These are phyloP conservation scores for Sphaerodactylus townsendi DNA, from an alignment of 2,113 vertebrate genomes.

Conservation along the genomic window DNA sequence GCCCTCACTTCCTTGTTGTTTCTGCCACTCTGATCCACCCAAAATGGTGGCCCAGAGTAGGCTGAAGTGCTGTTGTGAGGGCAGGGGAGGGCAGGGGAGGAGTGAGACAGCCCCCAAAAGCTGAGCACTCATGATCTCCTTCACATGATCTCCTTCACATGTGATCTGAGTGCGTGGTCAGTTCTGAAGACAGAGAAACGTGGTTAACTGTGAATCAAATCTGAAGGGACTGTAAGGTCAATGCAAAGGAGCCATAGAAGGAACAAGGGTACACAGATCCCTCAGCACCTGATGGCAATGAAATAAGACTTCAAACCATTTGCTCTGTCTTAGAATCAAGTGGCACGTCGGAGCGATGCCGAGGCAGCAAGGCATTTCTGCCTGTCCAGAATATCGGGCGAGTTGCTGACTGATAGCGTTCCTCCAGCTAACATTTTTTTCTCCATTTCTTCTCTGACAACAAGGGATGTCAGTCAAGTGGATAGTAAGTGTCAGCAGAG, in stretches of 20 bases:
- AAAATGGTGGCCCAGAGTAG: no score
- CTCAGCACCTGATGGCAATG: constrained; percentile 96
- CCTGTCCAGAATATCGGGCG: constrained; percentile 99
- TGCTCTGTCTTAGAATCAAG: constrained; percentile 88
- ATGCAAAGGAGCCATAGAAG: constrained; percentile 93
- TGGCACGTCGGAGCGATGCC: constrained; percentile 99
- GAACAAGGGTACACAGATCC: constrained; percentile 90
- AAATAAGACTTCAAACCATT: constrained; percentile 97
- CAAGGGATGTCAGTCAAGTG: constrained; percentile 91
- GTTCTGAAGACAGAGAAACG: no score
- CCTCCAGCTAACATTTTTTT: constrained; percentile 87
- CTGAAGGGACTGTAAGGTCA: no score
- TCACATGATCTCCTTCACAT: no score
- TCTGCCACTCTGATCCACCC: no score
- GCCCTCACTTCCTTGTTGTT: no score
- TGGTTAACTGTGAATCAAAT: no score
- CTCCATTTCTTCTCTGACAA: constrained; percentile 94
- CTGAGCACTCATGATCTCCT: no score
- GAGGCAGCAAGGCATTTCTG: constrained; percentile 99
- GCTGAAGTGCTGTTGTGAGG: no score
- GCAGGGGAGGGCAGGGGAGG: no score
- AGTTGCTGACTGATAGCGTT: constrained; percentile 98
- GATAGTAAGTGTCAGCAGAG: constrained; percentile 88
- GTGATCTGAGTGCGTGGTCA: no score
- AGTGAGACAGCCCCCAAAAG: no score